Evolutionary conservation across 2,888 invertebrate species (phyloP), one percentile per base, ranked within the genome.

Genomic region (Idaea dimidiata): DNA sequence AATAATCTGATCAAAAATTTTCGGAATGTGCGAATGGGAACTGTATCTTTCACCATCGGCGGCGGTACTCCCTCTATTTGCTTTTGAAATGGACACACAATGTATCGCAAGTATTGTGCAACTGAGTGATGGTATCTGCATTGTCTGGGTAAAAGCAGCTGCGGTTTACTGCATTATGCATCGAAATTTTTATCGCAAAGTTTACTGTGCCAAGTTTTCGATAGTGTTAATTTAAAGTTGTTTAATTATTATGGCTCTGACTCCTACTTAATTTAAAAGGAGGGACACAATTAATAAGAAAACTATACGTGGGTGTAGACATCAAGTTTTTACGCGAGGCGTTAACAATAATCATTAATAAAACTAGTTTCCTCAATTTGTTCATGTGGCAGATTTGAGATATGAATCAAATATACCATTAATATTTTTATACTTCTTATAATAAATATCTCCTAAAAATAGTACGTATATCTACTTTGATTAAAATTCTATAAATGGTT

Each of bases 141-240:
- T 77, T 75, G 77, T 73, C 73, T 69, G 72, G 70, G 71, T 69
- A 72, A 80, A 77, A 72, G 81, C 87, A 87, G 86, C 87, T 87
- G 86, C 80, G 78, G 72, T 72, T 43, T 43, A 43, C 43, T 43
- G 43, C 43, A 43, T 43, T 43, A 43, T 43, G 43, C 43, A 43
- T 43, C 43, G 43, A 43, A 43, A 43, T 10, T 8, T 8, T 43
- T 10, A 43, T 43, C 43, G 43, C 43, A 43, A 8, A 43, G 43
- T 10, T 43, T 6, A 43, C 43, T 43, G 43, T 43, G 43, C 43
- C 43, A 43, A 43, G 10, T 43, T 43, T 43, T 43, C 10, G 1
- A 43, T 43, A 43, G 6, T 14, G 8, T 43, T 14, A 32, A 8
- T 8, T 32, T 32, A 43, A 43, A 43, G 43, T 43, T 43, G 24